These are phyloP conservation scores for Myanophis thanlyinensis DNA, from an alignment of 2,113 vertebrate species.

Conservation along the genomic window DNA sequence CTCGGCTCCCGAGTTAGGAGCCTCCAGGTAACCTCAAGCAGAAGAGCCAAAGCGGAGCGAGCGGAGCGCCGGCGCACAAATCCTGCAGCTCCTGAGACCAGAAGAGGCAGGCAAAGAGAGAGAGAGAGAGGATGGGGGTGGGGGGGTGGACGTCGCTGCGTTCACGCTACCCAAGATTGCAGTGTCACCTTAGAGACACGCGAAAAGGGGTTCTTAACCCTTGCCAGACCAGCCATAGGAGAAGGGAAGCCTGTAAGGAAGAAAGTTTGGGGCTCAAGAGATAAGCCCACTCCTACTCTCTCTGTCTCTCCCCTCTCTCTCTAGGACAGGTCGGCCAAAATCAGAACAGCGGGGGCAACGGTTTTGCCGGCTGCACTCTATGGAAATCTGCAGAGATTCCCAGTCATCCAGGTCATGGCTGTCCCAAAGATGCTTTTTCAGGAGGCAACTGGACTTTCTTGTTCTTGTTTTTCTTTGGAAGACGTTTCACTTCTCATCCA, in stretches of 20 bases:
- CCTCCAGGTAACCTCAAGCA: not conserved
- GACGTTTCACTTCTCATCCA: too few relatives aligned
- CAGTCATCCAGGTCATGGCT: too few relatives aligned
- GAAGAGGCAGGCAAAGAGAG: constrained; percentile 3
- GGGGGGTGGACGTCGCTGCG: constrained; percentile 41
- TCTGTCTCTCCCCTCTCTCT: too few relatives aligned
- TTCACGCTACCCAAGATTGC: constrained; percentile 34
- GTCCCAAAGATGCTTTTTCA: too few relatives aligned
- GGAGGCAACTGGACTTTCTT: too few relatives aligned
- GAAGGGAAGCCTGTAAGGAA: not conserved
- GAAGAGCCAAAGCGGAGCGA: not conserved
- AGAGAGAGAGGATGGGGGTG: too few relatives aligned
- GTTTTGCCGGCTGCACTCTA: not conserved
- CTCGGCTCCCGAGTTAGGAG: not conserved
- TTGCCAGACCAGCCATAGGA: not conserved
- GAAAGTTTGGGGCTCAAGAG: not conserved
- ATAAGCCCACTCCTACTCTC: too few relatives aligned
- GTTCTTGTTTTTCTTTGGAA: too few relatives aligned
- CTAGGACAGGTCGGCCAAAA: not conserved
- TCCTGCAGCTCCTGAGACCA: constrained; percentile 44
- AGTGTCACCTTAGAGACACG: constrained; percentile 68
- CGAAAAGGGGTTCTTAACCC: constrained; percentile 58
- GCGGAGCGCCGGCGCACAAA: constrained; percentile 19
- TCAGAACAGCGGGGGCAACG: not conserved
- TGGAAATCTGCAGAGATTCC: not conserved